These are phyloP conservation scores for Hylaea fasciaria DNA, from an alignment of 2,888 invertebrate genomes.

Conservation along the genomic window DNA sequence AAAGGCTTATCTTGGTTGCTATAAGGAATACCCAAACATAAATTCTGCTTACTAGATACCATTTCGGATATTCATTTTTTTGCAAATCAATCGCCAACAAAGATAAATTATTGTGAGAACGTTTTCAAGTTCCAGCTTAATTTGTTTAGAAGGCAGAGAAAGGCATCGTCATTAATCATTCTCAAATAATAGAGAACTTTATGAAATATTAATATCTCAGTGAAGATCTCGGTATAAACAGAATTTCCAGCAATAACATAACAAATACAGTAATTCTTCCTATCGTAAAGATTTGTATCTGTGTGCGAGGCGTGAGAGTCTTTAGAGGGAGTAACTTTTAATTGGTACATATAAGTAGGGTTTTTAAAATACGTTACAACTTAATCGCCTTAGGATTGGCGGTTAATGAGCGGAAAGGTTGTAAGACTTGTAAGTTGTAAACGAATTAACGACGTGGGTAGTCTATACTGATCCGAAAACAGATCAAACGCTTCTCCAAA, in stretches of 20 bases:
- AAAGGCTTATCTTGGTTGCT: conserved; percentile 22
- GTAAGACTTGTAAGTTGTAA: conserved; percentile 54
- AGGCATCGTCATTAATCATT: conserved; percentile 59
- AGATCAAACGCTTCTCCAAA: conserved; percentile 25
- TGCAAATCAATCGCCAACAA: conserved; percentile 29
- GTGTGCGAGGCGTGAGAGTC: conserved; percentile 66
- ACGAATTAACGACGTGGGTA: conserved; percentile 72
- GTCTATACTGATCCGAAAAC: conserved; percentile 50
- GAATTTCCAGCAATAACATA: conserved; percentile 70
- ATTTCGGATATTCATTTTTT: conserved; percentile 24
- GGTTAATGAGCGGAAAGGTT: conserved; percentile 80
- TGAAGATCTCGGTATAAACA: conserved; percentile 41
- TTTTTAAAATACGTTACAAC: conserved; percentile 76
- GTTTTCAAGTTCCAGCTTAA: conserved; percentile 42
- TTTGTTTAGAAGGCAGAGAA: conserved; percentile 43
- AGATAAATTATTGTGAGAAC: conserved; percentile 33
- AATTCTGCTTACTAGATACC: conserved; percentile 44
- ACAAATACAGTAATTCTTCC: conserved; percentile 58
- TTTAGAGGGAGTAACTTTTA: conserved; percentile 73
- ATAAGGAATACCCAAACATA: conserved; percentile 39
- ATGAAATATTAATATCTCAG: conserved; percentile 48
- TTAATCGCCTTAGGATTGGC: conserved; percentile 76
- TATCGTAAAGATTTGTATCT: conserved; percentile 73
- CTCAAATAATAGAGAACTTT: conserved; percentile 62
- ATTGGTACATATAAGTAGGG: conserved; percentile 72